phyloP scores from a whole-genome alignment of 30 jellyfish, hydroid and myxozoan species.

The Clytia hemisphaerica region DNA sequence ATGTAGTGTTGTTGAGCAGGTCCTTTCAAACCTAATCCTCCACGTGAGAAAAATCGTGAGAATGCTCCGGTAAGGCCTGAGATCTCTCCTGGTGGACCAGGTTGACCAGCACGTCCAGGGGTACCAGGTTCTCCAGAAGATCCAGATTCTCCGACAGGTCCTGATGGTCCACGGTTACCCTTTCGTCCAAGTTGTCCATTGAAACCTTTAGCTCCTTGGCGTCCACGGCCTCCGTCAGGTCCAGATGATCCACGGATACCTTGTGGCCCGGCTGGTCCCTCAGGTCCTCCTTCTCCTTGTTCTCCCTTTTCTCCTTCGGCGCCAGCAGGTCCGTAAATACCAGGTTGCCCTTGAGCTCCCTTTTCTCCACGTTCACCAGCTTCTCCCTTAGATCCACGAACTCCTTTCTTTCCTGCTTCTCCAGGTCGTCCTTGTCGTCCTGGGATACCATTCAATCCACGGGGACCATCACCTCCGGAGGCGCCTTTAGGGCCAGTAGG shows the following conservation, averaged over 20 bases:
- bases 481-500: slow-evolving; percentile 53
- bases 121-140: slow-evolving; percentile 44
- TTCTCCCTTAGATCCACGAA: slow-evolving; percentile 54
- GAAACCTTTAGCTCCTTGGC: slow-evolving; percentile 63
- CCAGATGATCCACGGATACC: slow-evolving; percentile 79
- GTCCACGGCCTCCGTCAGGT: slow-evolving; percentile 85
- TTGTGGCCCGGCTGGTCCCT: slow-evolving; percentile 42
- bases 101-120: slow-evolving; percentile 80
- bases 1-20: slow-evolving; percentile 42
- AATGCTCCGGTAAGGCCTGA: slow-evolving; percentile 55
- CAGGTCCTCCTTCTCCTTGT: slow-evolving; percentile 31
- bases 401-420: slow-evolving; percentile 65
- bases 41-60: slow-evolving; percentile 79
- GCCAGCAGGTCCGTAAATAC: slow-evolving; percentile 54
- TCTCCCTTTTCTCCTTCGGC: slow-evolving; percentile 53
- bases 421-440: slow-evolving; percentile 90
- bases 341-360: slow-evolving; percentile 31
- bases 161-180: slow-evolving; percentile 34
- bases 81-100: slow-evolving; percentile 75
- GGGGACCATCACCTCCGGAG: slow-evolving; percentile 18
- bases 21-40: slow-evolving; percentile 87
- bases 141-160: slow-evolving; percentile 22
- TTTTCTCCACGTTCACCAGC: slow-evolving; percentile 28
- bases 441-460: slow-evolving; percentile 58
- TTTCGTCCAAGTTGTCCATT: slow-evolving; percentile 23